Base-by-base conservation (phyloP, 64 coral and sea anemone genomes). In the Catalaphyllia jardinei region DNA sequence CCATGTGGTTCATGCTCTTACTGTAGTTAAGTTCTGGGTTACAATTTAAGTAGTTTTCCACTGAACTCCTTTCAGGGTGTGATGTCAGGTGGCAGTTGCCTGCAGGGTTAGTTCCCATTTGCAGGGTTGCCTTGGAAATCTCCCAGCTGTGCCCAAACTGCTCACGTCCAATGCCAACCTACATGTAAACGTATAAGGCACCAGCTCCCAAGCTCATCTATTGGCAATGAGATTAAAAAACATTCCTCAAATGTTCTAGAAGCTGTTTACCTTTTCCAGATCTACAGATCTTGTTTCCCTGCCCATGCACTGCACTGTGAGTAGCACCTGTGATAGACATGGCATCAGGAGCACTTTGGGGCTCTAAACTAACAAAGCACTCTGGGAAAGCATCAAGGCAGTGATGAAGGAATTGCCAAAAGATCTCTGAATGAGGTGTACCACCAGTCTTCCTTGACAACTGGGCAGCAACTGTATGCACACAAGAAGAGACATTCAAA, bases 331-430 rank as follows among this genome's bases (percentile, higher is more conserved):
- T 20, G 4, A 29, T 31, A 71, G 31, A 20, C 8, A 62, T 14
- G 15, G 62, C 62, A 6, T 85, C 81, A 22, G 79, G 83, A n/a
- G 83, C 22, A 60, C 19, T 60, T 38, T 86, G 90, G 27, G 90
- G 81, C 22, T 57, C 90, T 55, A 87, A 62, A 51, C 49, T 71
- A 2, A 92, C 90, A 87, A 92, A 92, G 62, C 71, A 92, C 75
- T 87, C 82, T 92, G 90, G 90, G 55, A 92, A 92, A 8, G 65
- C 65, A 59, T 87, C 82, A 78, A 92, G 74, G 60, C 90, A 92
- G 16, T 83, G 79, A 52, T 79, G 90, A 4, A 92, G 59, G 17
- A 92, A 79, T 1, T 50, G 81, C 90, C 82, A 92, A 79, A 92
- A 78, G 42, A 81, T 76, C 71, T 92, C 83, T 16, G 75, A 79